Conservation (phyloP, 2,888 invertebrate genomes). For the Phortica magna region DNA sequence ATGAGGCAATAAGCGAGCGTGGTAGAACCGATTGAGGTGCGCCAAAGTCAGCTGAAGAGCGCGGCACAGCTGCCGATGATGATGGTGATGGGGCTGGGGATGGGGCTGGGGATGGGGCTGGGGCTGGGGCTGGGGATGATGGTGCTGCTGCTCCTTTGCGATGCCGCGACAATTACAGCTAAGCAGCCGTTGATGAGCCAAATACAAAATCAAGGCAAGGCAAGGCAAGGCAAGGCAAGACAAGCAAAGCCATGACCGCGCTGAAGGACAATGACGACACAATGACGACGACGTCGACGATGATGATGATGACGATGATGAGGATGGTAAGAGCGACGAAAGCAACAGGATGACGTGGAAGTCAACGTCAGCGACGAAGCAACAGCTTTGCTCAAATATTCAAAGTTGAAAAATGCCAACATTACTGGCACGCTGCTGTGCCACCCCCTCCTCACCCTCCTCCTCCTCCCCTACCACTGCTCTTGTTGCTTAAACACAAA, state of each 20-base stretch:
- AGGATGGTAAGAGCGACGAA: constrained; percentile 39
- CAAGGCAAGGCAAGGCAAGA: not conserved
- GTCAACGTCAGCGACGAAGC: constrained; percentile 38
- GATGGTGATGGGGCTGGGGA: not conserved
- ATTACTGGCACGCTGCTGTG: constrained; percentile 1
- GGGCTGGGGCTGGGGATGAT: too few relatives aligned
- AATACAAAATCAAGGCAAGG: not conserved
- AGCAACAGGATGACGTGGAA: constrained; percentile 14
- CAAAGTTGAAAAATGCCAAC: not conserved
- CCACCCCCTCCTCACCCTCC: too few relatives aligned
- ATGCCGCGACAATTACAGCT: constrained; percentile 4
- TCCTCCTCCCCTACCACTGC: constrained; percentile 19
- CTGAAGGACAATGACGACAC: constrained; percentile 14
- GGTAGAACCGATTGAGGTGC: too few relatives aligned
- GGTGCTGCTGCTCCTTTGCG: too few relatives aligned
- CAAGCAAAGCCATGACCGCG: not conserved
- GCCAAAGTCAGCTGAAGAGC: too few relatives aligned
- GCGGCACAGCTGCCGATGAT: not conserved
- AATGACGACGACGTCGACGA: constrained; percentile 32
- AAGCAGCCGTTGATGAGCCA: constrained; percentile 4
- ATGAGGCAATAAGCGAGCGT: too few relatives aligned
- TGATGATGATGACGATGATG: constrained; percentile 44
- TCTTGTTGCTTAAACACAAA: not conserved
- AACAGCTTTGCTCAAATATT: constrained; percentile 9
- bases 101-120: too few relatives aligned